A percentile compares a stretch with the other conserved stretches of the same genome.
phyloP scores from a whole-genome alignment of 1,140 invertebrate genomes.

The Hormaphis cornu region DNA sequence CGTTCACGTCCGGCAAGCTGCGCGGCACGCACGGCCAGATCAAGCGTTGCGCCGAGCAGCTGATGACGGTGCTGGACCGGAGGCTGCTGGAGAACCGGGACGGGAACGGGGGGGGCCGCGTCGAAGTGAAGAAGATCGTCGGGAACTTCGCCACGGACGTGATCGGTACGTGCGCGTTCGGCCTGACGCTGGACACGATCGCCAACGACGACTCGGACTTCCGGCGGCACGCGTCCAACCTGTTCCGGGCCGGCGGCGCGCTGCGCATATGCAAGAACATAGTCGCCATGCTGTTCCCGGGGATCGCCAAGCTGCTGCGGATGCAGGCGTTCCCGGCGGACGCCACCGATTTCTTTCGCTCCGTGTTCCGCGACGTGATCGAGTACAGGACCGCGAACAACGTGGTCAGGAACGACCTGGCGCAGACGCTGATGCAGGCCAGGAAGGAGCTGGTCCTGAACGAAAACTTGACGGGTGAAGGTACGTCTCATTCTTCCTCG shows the following conservation, averaged over 20 bases:
- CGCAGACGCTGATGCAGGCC: constrained; percentile 35
- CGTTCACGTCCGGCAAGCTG: constrained; percentile 51
- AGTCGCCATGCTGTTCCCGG: neutral
- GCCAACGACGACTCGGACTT: constrained; percentile 47
- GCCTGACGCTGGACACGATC: constrained; percentile 48
- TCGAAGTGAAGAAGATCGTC: constrained; percentile 46
- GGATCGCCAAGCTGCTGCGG: neutral
- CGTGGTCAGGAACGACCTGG: constrained; percentile 41
- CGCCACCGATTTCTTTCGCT: constrained; percentile 38
- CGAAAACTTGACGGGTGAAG: neutral
- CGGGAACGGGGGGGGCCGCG: no score
- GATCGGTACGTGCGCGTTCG: constrained; percentile 51
- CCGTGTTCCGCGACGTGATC: constrained; percentile 36
- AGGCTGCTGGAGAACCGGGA: neutral
- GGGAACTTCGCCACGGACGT: constrained; percentile 48
- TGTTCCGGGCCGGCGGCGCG: constrained; percentile 29
- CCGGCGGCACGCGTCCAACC: neutral
- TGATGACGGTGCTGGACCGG: neutral
- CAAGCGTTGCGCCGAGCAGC: constrained; percentile 40
- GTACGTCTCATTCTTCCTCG: no score
- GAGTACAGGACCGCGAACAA: constrained; percentile 36
- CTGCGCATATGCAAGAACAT: no score
- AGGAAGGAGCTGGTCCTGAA: neutral
- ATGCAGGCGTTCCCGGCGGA: neutral
- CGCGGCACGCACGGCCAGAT: constrained; percentile 48